Percentiles rank a stretch among this genome's conserved stretches.
Conservation (phyloP, 1,140 invertebrate species). For the Araneus ventricosus region DNA sequence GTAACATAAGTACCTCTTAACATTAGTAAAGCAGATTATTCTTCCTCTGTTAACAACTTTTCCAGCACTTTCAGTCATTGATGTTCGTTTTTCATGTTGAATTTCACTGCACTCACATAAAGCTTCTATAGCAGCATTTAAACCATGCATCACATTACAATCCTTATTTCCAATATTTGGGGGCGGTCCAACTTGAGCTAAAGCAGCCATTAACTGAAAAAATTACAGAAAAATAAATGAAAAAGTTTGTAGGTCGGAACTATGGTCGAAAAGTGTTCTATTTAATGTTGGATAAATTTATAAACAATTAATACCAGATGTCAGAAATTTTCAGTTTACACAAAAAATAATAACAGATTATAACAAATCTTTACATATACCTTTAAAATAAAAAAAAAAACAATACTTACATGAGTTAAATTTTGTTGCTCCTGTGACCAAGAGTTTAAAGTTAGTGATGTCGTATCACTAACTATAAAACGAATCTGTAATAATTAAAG, state of each 20-base stretch:
- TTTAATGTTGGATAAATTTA: too few species aligned
- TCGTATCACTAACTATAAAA: constrained; percentile 90
- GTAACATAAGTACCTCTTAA: constrained; percentile 61
- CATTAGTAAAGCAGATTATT: constrained; percentile 76
- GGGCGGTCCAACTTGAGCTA: constrained; percentile 85
- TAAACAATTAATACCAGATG: too few species aligned
- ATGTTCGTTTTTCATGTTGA: constrained; percentile 84
- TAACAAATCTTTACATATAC: too few species aligned
- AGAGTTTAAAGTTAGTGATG: constrained; percentile 89
- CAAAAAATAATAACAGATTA: too few species aligned
- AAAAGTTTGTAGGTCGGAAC: too few species aligned
- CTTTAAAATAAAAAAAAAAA: background rate
- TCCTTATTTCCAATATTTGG: constrained; percentile 81
- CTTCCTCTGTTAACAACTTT: constrained; percentile 76
- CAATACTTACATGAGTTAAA: constrained; percentile 84
- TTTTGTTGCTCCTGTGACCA: constrained; percentile 91
- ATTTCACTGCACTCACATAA: constrained; percentile 89
- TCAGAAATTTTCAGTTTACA: too few species aligned
- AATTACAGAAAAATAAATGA: background rate
- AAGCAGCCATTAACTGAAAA: constrained; percentile 85
- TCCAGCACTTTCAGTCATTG: constrained; percentile 78
- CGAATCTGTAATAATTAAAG: constrained; percentile 84
- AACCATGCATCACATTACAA: constrained; percentile 89
- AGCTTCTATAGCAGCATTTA: constrained; percentile 92
- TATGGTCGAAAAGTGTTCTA: too few species aligned